A percentile compares a stretch with the other conserved stretches of the same genome.
Conservation (phyloP, 2,797 vertebrate genomes). For the Micropoecilia bifurca region DNA sequence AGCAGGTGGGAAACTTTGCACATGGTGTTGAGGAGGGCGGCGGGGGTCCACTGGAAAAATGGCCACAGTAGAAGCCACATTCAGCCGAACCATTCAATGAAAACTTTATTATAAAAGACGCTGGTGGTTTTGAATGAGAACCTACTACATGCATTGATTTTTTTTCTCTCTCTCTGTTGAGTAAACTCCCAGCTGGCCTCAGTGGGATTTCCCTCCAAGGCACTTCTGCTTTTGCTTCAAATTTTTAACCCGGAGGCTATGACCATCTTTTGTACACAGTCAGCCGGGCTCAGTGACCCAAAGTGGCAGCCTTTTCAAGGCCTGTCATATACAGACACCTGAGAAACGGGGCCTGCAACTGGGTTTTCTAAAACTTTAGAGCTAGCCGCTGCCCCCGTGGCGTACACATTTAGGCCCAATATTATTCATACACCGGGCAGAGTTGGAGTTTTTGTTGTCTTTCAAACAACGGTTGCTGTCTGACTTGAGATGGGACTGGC, state of each 20-base stretch:
- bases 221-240: constrained; percentile 10
- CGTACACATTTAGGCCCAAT: background rate
- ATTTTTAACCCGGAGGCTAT: background rate
- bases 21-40: background rate
- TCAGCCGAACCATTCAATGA: background rate
- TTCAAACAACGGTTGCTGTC: background rate
- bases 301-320: background rate
- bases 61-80: background rate
- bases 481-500: background rate
- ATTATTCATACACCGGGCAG: background rate
- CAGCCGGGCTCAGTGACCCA: background rate
- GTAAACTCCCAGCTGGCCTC: constrained; percentile 2
- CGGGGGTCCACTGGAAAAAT: background rate
- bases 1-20: background rate
- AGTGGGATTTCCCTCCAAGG: background rate
- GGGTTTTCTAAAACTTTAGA: background rate
- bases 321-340: background rate
- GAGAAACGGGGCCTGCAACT: background rate
- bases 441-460: background rate
- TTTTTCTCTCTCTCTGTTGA: background rate
- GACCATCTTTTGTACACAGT: background rate
- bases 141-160: background rate
- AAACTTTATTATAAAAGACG: background rate
- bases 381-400: background rate
- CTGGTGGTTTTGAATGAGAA: background rate